These are phyloP conservation scores for Heliconius charithonia DNA, from an alignment of 2,888 invertebrate species.

Conservation along the genomic window DNA sequence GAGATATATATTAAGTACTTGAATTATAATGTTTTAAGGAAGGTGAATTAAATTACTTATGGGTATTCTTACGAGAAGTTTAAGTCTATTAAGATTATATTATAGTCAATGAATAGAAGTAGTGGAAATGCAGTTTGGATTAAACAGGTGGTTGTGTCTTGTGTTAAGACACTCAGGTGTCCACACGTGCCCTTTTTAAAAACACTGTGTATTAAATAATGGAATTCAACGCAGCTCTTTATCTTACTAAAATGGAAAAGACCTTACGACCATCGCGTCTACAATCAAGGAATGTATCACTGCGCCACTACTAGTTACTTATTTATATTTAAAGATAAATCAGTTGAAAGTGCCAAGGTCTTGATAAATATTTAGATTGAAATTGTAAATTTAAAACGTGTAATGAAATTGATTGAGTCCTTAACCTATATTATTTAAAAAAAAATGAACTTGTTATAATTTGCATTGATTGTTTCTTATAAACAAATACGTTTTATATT, in stretches of 20 bases:
- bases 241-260: background rate
- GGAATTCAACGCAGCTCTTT: background rate
- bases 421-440: no score
- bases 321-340: background rate
- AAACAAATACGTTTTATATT: no score
- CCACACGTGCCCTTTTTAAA: no score
- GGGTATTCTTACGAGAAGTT: background rate
- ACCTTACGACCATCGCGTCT: background rate
- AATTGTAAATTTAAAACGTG: background rate
- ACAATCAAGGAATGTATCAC: background rate
- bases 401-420: background rate
- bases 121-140: background rate
- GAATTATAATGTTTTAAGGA: background rate
- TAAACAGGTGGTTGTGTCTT: background rate
- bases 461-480: no score
- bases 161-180: background rate
- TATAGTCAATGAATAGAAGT: background rate
- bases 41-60: background rate
- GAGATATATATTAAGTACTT: background rate
- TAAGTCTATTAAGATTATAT: background rate
- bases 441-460: no score
- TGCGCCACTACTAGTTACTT: background rate
- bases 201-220: background rate
- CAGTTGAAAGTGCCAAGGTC: conserved; percentile 2
- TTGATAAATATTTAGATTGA: background rate